A percentile compares a stretch with the other conserved stretches of the same genome.
Evolutionary conservation across 2,113 vertebrate genomes (phyloP).

Genomic region (Turnix velox): DNA sequence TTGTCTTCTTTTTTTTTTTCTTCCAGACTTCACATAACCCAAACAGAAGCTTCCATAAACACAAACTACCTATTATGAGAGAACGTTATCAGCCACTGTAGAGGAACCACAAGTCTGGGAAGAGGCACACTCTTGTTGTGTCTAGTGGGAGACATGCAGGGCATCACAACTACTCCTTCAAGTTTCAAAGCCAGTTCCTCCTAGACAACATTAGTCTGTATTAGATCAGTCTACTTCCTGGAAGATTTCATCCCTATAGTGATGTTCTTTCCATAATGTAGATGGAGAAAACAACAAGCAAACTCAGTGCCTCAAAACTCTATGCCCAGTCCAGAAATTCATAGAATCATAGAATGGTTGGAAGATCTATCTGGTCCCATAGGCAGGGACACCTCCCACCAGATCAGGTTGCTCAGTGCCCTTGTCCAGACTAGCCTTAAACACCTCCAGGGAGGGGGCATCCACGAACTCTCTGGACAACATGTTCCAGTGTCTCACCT

Average conservation of each 20-base stretch:
- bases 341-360: too few species aligned
- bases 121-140: not conserved
- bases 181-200: not conserved
- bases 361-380: too few species aligned
- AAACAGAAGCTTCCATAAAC: not conserved
- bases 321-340: not conserved
- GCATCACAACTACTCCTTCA: not conserved
- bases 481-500: too few species aligned
- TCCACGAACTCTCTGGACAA: too few species aligned
- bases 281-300: not conserved
- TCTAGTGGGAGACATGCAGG: not conserved
- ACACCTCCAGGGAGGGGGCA: too few species aligned
- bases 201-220: not conserved
- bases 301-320: not conserved
- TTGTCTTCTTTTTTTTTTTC: not conserved
- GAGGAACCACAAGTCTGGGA: accelerated
- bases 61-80: not conserved
- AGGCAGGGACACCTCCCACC: too few species aligned
- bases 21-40: not conserved
- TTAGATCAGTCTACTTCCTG: not conserved
- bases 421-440: too few species aligned
- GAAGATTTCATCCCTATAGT: not conserved
- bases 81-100: not conserved
- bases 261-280: not conserved
- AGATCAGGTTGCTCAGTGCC: too few species aligned